These are phyloP conservation scores for Monochamus saltuarius DNA, from an alignment of 1,140 invertebrate genomes.

Conservation along the genomic window DNA sequence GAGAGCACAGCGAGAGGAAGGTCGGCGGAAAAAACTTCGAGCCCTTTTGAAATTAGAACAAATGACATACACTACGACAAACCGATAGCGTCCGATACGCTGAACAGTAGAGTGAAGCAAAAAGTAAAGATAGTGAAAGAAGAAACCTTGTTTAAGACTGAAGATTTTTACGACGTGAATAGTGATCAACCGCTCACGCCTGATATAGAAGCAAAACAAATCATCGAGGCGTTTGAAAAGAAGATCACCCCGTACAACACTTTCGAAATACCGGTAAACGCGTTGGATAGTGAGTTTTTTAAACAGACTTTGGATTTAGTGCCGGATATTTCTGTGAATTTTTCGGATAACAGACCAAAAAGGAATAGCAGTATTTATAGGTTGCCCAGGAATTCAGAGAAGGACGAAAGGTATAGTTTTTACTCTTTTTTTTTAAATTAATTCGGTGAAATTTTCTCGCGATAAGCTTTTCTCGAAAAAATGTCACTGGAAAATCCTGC, in stretches of 20 bases:
- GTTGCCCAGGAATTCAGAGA: constrained; percentile 8
- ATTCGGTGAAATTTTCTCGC: no score
- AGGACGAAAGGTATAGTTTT: constrained; percentile 9
- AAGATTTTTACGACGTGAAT: not conserved
- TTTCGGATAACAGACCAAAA: not conserved
- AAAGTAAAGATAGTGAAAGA: constrained; percentile 1
- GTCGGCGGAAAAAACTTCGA: no score
- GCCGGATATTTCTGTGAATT: not conserved
- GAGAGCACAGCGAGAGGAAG: not conserved
- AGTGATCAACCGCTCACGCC: constrained; percentile 22
- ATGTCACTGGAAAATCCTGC: no score
- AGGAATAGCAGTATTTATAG: constrained; percentile 16
- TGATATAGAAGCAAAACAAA: constrained; percentile 34
- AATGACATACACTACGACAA: not conserved
- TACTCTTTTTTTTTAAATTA: not conserved
- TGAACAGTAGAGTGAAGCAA: not conserved
- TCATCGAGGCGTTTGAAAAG: constrained; percentile 32
- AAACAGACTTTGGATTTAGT: constrained; percentile 27
- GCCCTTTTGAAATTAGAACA: no score
- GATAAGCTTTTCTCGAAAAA: no score
- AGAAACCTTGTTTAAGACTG: constrained; percentile 1
- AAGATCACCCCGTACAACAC: constrained; percentile 35
- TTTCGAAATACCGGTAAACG: constrained; percentile 28
- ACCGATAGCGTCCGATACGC: constrained; percentile 20
- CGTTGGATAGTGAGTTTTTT: constrained; percentile 34